These are phyloP conservation scores for Luehdorfia chinensis DNA, from an alignment of 1,140 invertebrate species.

Conservation along the genomic window DNA sequence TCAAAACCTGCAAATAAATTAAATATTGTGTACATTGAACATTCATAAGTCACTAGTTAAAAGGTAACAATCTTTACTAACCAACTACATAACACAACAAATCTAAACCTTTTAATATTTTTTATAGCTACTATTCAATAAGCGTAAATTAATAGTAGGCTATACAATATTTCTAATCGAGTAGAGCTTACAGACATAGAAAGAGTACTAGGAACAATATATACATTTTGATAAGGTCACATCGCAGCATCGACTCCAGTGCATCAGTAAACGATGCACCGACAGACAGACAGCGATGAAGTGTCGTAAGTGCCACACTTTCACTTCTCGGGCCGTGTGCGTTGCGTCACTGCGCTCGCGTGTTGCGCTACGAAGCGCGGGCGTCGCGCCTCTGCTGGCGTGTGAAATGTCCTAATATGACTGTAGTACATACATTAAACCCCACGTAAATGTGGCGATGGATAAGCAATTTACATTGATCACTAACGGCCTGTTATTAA, in stretches of 20 bases:
- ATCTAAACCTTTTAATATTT: no score
- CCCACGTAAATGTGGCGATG: slow-evolving; percentile 19
- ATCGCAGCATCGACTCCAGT: slow-evolving; percentile 35
- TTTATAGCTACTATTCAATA: no score
- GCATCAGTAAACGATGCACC: slow-evolving; percentile 59
- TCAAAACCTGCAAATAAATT: no score
- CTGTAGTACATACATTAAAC: slow-evolving; percentile 21
- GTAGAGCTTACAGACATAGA: no score
- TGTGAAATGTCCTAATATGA: slow-evolving; percentile 22
- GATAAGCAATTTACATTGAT: slow-evolving; percentile 2
- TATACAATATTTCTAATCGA: no score
- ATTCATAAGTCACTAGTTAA: no score
- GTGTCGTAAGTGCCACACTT: slow-evolving; percentile 63
- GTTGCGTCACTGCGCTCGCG: slow-evolving; percentile 46
- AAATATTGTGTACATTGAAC: no score
- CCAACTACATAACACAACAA: no score
- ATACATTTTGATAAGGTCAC: slow-evolving; percentile 25
- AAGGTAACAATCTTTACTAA: no score
- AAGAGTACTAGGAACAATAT: slow-evolving; percentile 9
- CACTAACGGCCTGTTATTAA: no score
- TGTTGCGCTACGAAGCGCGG: slow-evolving; percentile 45
- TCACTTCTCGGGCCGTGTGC: slow-evolving; percentile 45
- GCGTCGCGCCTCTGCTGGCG: slow-evolving; percentile 27
- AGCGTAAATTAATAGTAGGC: no score
- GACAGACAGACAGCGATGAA: slow-evolving; percentile 22